phyloP scores from a whole-genome alignment of 2,888 invertebrate species.

The Cephonodes hylas region DNA sequence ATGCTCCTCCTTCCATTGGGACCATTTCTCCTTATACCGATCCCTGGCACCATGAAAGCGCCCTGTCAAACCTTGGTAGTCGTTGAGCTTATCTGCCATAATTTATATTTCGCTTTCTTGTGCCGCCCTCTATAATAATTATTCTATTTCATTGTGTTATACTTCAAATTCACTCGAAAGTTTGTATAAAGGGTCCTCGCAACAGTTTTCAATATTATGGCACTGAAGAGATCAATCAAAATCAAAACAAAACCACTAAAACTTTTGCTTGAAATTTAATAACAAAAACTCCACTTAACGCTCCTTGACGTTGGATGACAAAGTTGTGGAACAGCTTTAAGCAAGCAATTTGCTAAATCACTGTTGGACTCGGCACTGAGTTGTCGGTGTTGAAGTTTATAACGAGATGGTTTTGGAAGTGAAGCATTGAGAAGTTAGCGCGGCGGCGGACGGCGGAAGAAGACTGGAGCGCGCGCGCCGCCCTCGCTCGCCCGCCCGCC shows the following conservation, averaged over 20 bases:
- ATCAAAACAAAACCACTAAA: not conserved
- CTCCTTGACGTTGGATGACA: not conserved
- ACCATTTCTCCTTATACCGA: slow-evolving; percentile 82
- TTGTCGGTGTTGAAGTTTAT: slow-evolving; percentile 8
- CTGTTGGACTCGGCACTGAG: not conserved
- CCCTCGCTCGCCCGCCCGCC: slow-evolving; percentile 59
- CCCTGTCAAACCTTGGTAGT: slow-evolving; percentile 89
- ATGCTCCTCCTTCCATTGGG: slow-evolving; percentile 82
- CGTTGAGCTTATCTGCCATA: slow-evolving; percentile 89
- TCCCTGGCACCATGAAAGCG: slow-evolving; percentile 86
- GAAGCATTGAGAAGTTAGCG: slow-evolving; percentile 16
- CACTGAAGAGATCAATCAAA: not conserved
- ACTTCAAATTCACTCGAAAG: not conserved
- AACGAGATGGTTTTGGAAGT: slow-evolving; percentile 17
- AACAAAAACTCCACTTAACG: not conserved
- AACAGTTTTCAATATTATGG: not conserved
- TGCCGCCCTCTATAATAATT: not conserved
- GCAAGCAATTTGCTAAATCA: not conserved
- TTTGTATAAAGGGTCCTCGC: not conserved
- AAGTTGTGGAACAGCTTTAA: not conserved
- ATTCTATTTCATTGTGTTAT: not conserved
- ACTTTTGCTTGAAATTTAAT: not conserved
- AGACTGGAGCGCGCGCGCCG: slow-evolving; percentile 69
- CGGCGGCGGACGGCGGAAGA: slow-evolving; percentile 41
- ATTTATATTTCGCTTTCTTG: too few relatives aligned